phyloP scores from a whole-genome alignment of 2,113 vertebrate species.

The Leptocoma aspasia region DNA sequence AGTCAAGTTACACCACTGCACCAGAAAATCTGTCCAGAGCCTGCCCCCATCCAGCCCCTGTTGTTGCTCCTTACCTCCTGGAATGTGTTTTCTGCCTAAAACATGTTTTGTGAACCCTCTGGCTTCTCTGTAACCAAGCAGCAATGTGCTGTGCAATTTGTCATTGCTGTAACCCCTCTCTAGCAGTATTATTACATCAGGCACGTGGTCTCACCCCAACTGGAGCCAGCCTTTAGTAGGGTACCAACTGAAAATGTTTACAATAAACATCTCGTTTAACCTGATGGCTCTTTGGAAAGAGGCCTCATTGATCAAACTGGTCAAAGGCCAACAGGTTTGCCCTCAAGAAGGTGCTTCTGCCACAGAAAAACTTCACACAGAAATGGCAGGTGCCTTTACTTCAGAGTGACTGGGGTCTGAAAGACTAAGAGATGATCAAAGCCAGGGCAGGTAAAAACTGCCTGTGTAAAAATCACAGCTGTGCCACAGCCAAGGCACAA shows the following conservation, averaged over 20 bases:
- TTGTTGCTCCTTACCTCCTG: neutral
- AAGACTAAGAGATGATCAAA: neutral
- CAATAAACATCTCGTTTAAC: constrained; percentile 25
- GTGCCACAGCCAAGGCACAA: neutral
- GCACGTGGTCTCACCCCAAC: neutral
- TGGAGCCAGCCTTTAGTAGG: neutral
- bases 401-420: neutral
- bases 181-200: constrained; percentile 26
- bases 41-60: neutral
- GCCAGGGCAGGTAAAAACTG: neutral
- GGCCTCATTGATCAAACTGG: neutral
- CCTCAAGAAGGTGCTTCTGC: neutral
- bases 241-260: neutral
- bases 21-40: neutral
- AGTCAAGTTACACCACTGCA: neutral
- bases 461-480: neutral
- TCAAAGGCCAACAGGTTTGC: neutral
- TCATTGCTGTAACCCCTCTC: neutral
- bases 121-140: neutral
- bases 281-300: neutral
- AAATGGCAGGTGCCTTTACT: neutral
- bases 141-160: neutral
- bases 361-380: neutral
- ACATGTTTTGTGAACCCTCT: neutral
- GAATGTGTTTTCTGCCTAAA: neutral